These are phyloP conservation scores for Nomada goodeniana DNA, from an alignment of 2,888 invertebrate species.

Conservation along the genomic window DNA sequence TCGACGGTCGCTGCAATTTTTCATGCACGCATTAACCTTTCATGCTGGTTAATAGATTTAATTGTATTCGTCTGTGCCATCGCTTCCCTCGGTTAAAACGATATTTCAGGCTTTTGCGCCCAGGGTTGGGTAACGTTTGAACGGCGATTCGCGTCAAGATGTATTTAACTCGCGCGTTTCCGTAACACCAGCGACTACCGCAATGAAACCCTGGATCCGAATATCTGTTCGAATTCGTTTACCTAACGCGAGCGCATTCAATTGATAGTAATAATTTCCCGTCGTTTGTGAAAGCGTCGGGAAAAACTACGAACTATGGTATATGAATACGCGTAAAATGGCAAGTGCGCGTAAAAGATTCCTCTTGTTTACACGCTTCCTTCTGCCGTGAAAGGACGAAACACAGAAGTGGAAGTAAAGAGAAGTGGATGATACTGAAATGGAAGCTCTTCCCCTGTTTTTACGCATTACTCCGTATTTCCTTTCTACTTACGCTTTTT, in stretches of 20 bases:
- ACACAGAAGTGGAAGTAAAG: constrained; percentile 51
- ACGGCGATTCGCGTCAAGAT: constrained; percentile 10
- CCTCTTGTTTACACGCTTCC: constrained; percentile 62
- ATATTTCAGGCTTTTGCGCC: constrained; percentile 25
- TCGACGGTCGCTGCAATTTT: background rate
- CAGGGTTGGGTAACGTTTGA: constrained; percentile 22
- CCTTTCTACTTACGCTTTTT: constrained; percentile 55
- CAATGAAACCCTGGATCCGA: background rate
- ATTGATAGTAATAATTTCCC: constrained; percentile 2
- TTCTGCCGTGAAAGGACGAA: constrained; percentile 52
- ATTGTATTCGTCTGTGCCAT: constrained; percentile 12
- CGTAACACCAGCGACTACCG: background rate
- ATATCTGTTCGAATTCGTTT: background rate
- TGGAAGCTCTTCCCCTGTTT: constrained; percentile 59
- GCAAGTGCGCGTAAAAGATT: constrained; percentile 55
- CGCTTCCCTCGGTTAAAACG: constrained; percentile 23
- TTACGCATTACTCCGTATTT: constrained; percentile 51
- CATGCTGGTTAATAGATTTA: constrained; percentile 33
- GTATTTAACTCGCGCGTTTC: constrained; percentile 40
- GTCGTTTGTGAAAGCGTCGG: background rate
- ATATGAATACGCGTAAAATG: constrained; percentile 47
- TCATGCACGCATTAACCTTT: constrained; percentile 14
- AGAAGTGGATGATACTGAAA: constrained; percentile 65
- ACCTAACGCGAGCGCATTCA: background rate
- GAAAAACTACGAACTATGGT: background rate